Evolutionary conservation across 2,113 vertebrate genomes (phyloP).

Genomic region (Terrapene triunguis): DNA sequence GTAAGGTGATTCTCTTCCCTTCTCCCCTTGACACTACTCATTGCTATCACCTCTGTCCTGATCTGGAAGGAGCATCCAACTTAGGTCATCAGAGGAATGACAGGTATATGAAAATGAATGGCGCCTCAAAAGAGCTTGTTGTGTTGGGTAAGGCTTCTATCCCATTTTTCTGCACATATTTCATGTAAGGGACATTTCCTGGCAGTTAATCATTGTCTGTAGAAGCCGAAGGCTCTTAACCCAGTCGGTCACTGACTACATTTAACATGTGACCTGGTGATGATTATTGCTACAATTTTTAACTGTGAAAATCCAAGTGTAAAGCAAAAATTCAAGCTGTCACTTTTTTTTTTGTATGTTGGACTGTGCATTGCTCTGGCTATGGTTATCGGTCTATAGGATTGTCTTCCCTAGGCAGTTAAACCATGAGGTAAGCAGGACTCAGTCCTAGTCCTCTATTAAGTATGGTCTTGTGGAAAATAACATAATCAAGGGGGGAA

Average conservation of each 20-base stretch:
- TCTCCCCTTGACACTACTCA: background rate
- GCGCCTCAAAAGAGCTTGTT: background rate
- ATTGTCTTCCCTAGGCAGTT: background rate
- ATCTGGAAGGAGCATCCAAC: background rate
- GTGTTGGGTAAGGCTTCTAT: background rate
- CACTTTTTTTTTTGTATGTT: background rate
- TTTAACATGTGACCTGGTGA: slow-evolving; percentile 19
- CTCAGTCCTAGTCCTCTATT: background rate
- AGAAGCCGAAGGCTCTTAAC: slow-evolving; percentile 38
- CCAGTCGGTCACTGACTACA: background rate
- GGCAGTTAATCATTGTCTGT: slow-evolving; percentile 31
- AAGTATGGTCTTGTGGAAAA: background rate
- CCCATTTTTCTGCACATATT: background rate
- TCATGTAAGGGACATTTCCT: background rate
- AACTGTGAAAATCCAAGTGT: slow-evolving; percentile 10
- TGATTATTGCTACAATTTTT: slow-evolving; percentile 53
- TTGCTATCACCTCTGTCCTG: background rate
- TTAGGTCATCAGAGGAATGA: background rate
- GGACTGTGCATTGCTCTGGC: background rate
- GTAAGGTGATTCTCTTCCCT: slow-evolving; percentile 10
- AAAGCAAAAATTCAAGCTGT: background rate
- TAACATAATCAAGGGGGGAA: background rate
- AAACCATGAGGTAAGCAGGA: background rate
- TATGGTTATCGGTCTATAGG: background rate
- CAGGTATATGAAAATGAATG: background rate